Evolutionary conservation across 2,113 vertebrate species (phyloP), one percentile per base, ranked within the genome.

Genomic region (Chascanopsetta lugubris): DNA sequence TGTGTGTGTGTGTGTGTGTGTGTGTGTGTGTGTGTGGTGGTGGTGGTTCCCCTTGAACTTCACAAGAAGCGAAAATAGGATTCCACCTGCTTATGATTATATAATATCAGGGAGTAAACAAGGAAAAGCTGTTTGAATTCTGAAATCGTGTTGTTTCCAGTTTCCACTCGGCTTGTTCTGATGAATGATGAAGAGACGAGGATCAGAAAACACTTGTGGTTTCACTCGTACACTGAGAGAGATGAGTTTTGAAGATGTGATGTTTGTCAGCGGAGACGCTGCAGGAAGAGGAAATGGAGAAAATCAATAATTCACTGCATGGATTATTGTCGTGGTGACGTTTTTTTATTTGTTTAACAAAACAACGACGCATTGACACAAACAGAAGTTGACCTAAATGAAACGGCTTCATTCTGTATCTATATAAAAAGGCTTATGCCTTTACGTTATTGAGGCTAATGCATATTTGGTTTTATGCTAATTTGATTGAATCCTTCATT

Each of bases 61-160:
- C 18, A 70, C 25, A 6, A 58, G 55, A 24, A 46, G 18, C 60
- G 21, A 43, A 77, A 49, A n/a, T 54, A 6, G 25, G 3, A 9
- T 66, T 27, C 46, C 46, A 73, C 64, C 59, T 72, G 60, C 1
- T 58, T 1, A 1, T 49, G 26, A 54, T 85, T 62, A 74, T 56
- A 60, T 69, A 51, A 82, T 42, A 13, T 38, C 57, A 43, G 3
- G 60, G 55, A n/a, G 34, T 69, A 71, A 69, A 69, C 47, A 34
- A 45, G 17, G 24, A 32, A 24, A 10, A 15, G 18, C 60, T 66
- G 60, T 68, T 60, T 34, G 45, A 55, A 45, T 78, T 65, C 38
- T 72, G 34, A 55, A 55, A 61, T 69, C 56, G 18, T 25, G 25
- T n/a, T 72, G 25, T 61, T n/a, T 63, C 59, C 38, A 46, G 18